A percentile compares a stretch with the other conserved stretches of the same genome.
These are phyloP conservation scores for Gisinianus flammeolus DNA, from an alignment of 2,888 invertebrate genomes.

Conservation along the genomic window DNA sequence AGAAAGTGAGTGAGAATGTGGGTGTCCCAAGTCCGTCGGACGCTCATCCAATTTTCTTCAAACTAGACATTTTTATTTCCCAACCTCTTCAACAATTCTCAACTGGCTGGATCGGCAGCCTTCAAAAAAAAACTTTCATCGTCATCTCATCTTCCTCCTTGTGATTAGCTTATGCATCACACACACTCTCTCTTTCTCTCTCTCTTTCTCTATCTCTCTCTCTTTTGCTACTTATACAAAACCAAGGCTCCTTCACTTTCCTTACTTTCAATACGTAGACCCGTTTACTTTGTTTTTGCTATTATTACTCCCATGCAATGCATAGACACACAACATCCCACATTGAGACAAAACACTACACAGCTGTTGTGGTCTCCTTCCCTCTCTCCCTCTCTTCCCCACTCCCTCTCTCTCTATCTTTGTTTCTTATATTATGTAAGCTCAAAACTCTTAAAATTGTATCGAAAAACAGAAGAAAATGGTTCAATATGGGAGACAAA, in stretches of 20 bases:
- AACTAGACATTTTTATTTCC: constrained; percentile 27
- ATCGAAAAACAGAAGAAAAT: no score
- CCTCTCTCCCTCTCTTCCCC: background rate
- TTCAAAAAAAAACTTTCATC: constrained; percentile 27
- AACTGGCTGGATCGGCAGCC: constrained; percentile 16
- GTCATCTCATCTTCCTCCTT: constrained; percentile 19
- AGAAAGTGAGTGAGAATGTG: background rate
- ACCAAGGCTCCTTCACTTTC: no score
- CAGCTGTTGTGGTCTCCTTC: background rate
- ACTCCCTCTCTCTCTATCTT: no score
- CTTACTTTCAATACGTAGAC: no score
- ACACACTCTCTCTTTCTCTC: background rate
- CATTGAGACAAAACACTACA: no score
- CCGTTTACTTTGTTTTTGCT: no score
- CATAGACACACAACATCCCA: no score
- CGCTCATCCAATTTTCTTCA: constrained; percentile 29
- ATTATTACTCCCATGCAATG: no score
- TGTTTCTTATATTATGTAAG: no score
- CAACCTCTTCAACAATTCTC: constrained; percentile 20
- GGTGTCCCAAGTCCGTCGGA: constrained; percentile 22
- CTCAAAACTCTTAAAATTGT: background rate
- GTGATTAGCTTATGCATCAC: background rate
- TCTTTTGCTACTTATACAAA: no score
- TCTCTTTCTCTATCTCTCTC: no score
- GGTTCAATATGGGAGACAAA: no score